A percentile compares a stretch with the other conserved stretches of the same genome.
Conservation (phyloP, 2,113 vertebrate genomes). For the Tachuris rubrigastra region DNA sequence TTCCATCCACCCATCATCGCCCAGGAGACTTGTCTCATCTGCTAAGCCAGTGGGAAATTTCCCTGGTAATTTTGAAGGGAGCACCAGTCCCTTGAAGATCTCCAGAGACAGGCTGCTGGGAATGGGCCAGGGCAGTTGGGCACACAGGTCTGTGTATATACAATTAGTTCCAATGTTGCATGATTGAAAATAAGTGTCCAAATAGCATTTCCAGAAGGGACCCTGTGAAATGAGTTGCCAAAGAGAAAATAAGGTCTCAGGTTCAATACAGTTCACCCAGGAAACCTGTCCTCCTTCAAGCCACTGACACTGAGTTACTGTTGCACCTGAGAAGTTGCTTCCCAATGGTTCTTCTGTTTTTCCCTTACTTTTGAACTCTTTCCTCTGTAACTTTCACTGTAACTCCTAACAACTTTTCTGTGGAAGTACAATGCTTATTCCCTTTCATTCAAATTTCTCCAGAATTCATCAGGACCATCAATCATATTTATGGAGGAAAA, state of each 20-base stretch:
- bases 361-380: neutral
- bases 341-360: neutral
- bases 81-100: neutral
- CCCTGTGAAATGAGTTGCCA: neutral
- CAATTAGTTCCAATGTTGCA: neutral
- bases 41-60: neutral
- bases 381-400: neutral
- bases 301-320: neutral
- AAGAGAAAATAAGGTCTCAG: neutral
- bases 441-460: neutral
- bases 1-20: neutral
- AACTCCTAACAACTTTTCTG: neutral
- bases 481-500: neutral
- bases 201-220: neutral
- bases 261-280: neutral
- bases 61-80: neutral
- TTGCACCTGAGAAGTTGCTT: neutral
- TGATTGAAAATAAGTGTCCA: neutral
- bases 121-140: rapidly evolving
- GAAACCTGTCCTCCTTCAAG: neutral
- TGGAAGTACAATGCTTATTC: neutral
- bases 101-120: neutral
- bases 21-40: neutral
- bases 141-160: rapidly evolving
- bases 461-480: neutral